phyloP scores from a whole-genome alignment of 2,797 vertebrate genomes.

The Saxicola maurus region DNA sequence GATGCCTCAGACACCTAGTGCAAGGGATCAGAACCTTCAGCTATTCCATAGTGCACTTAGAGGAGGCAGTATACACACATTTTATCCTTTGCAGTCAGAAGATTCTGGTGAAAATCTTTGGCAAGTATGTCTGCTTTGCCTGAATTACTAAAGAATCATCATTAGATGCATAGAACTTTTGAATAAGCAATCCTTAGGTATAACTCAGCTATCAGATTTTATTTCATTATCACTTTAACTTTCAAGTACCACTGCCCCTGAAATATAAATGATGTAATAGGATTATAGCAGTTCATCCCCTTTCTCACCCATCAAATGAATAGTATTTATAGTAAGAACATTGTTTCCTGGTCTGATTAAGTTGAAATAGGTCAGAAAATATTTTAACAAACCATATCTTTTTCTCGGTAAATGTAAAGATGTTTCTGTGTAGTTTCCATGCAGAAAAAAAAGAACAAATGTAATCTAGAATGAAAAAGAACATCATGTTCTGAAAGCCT shows the following conservation, averaged over 20 bases:
- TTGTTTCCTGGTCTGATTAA: not conserved
- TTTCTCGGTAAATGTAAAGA: not conserved
- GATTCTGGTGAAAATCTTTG: not conserved
- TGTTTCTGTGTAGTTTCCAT: not conserved
- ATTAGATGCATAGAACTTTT: not conserved
- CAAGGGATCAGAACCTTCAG: not conserved
- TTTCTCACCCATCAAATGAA: not conserved
- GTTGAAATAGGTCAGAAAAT: not conserved
- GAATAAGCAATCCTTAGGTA: not conserved
- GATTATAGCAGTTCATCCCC: not conserved
- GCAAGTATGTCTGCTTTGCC: not conserved
- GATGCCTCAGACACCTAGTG: not conserved
- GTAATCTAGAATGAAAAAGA: not conserved
- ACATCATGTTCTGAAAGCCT: not conserved
- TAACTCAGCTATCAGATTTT: not conserved
- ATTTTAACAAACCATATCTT: not conserved
- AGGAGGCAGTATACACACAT: accelerated
- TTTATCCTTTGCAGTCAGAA: not conserved
- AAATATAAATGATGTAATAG: not conserved
- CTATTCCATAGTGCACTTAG: not conserved
- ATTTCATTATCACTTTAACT: not conserved
- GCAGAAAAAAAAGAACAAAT: not conserved
- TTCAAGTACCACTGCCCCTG: not conserved
- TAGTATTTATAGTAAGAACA: not conserved
- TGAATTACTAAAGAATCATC: not conserved